Base-by-base conservation (phyloP, 2,113 vertebrate species). In the Tautogolabrus adspersus region DNA sequence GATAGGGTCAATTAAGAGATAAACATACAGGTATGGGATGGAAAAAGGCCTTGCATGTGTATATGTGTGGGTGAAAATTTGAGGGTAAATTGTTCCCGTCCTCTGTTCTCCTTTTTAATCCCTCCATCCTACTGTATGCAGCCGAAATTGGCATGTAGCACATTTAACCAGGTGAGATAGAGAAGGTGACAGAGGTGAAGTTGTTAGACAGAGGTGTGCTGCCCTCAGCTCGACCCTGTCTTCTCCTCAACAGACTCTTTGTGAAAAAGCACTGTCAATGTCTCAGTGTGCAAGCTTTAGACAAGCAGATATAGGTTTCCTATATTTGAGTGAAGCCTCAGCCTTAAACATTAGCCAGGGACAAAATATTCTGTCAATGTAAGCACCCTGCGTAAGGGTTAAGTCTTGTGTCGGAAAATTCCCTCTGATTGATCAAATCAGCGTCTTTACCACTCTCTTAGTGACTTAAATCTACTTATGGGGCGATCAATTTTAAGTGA, bases 1-100 rank as follows among this genome's bases (percentile, higher is more conserved):
- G 93, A 94, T 93, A 93, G 88, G 90, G 87, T 94, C 92, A 94
- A 94, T 91, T 88, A 92, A 89, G 89, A 92, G 93, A 92, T 93
- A 92, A 93, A 91, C 90, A 88, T 79, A 85, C 71, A 79, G 82
- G 82, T 90, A 87, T 68, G 80, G 83, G 82, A 75, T 51, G 51
- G 69, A 71, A 52, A 63, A 70, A 10, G 63, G 51, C 38, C 52
- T 40, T 65, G 72, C 52, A 12, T 82, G 75, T 84, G 55, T 69
- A 40, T 70, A 61, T 75, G 75, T 40, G 72, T 40, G 72, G 55
- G 59, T 52, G 71, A 70, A 78, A 76, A 83, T 82, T 40, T 81
- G 49, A 73, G 58, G 72, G 67, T 65, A 81, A 83, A 86, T 83
- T 65, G 71, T 60, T 84, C 65, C 75, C 73, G 47, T 61, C 58